Conservation (phyloP, 30 jellyfish, hydroid and myxozoan genomes). For the Rhopilema esculentum region DNA sequence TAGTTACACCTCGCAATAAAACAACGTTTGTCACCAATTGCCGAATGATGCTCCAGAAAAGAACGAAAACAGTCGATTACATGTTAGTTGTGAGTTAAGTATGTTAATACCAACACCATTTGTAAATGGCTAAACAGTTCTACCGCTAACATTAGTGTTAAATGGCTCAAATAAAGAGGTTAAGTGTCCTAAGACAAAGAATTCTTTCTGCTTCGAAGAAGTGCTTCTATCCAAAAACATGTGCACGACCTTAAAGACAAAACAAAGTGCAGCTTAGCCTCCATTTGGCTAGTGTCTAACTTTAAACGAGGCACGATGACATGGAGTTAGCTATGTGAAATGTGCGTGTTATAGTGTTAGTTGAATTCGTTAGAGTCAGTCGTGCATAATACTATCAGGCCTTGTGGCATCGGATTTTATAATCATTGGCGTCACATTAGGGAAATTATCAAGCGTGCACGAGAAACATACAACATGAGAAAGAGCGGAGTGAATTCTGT, state of each 20-base stretch:
- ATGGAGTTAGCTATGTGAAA: background rate
- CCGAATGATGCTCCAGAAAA: background rate
- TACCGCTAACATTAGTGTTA: no score
- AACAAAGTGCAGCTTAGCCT: slow-evolving; percentile 17
- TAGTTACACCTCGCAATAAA: no score
- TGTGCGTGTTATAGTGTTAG: background rate
- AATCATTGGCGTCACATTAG: no score
- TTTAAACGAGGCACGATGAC: no score
- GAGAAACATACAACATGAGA: no score
- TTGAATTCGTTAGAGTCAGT: background rate
- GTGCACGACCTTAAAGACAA: slow-evolving; percentile 16
- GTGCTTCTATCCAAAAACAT: background rate
- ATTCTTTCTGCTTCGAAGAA: background rate
- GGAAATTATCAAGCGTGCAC: no score
- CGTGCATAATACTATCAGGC: no score
- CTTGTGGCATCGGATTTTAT: no score
- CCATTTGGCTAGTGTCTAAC: background rate
- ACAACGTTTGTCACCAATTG: background rate
- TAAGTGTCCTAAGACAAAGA: background rate
- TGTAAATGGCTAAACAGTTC: no score
- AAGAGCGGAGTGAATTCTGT: no score
- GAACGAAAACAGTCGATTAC: background rate
- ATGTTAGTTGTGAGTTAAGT: background rate
- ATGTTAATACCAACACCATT: background rate
- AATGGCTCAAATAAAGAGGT: background rate